Conservation (phyloP, 2,113 vertebrate species). For the Herpetotheres cachinnans region DNA sequence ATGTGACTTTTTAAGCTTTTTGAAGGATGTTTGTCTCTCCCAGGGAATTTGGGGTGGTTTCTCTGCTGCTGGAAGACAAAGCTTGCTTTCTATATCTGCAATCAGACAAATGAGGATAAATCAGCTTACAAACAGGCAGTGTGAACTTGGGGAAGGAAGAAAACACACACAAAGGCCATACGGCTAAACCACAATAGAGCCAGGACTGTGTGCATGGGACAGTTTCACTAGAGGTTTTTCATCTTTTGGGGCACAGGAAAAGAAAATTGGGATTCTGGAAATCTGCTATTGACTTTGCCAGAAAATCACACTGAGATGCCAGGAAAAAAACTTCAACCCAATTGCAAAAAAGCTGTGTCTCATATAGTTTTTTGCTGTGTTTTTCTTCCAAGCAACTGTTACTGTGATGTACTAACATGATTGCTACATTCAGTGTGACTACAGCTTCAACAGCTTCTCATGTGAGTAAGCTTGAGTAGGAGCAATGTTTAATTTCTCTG, state of each 20-base stretch:
- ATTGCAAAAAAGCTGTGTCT: not conserved
- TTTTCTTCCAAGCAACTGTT: slow-evolving; percentile 15
- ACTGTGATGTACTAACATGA: not conserved
- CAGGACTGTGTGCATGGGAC: not conserved
- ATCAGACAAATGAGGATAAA: not conserved
- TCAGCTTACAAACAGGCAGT: not conserved
- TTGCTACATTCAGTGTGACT: slow-evolving; percentile 27
- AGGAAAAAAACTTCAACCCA: not conserved
- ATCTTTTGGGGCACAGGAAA: not conserved
- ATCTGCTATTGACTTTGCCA: not conserved
- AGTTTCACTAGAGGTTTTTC: not conserved
- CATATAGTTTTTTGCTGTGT: not conserved
- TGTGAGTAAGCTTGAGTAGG: slow-evolving; percentile 48
- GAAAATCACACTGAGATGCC: not conserved
- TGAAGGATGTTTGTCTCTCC: not conserved
- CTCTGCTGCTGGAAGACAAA: not conserved
- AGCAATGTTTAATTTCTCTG: slow-evolving; percentile 27
- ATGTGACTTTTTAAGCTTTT: not conserved
- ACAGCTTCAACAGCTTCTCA: slow-evolving; percentile 4
- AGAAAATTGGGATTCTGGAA: not conserved
- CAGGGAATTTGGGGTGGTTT: not conserved
- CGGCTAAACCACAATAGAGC: not conserved
- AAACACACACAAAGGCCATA: not conserved
- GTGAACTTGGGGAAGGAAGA: not conserved
- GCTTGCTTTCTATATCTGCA: not conserved